Conservation (phyloP, 1,140 invertebrate species). For the Asobara japonica region DNA sequence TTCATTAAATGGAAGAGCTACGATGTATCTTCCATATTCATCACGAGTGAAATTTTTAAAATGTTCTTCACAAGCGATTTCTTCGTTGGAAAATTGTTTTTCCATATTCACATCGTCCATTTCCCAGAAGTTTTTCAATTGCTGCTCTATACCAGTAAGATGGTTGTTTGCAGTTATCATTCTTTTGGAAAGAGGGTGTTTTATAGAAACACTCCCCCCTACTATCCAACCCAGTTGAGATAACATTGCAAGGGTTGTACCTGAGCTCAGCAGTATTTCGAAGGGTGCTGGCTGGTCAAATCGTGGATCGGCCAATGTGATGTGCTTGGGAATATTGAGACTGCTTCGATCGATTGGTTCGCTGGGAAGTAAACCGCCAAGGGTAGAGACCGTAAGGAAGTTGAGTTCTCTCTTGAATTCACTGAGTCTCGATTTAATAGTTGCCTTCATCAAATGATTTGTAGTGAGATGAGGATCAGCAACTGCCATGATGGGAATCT, state of each 20-base stretch:
- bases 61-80: neutral
- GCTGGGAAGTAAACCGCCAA: neutral
- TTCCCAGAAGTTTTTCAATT: constrained; percentile 1
- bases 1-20: no score
- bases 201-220: neutral
- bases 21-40: neutral
- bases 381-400: neutral
- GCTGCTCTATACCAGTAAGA: neutral
- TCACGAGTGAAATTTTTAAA: constrained; percentile 17
- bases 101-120: neutral
- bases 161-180: neutral
- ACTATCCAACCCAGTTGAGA: neutral
- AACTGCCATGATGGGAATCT: neutral
- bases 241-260: neutral
- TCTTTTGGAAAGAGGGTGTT: neutral
- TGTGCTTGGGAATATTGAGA: neutral
- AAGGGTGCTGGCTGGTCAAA: neutral
- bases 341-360: neutral
- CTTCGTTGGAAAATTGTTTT: neutral
- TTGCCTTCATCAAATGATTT: neutral
- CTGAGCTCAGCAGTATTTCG: neutral
- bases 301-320: neutral
- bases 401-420: neutral
- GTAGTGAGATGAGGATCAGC: neutral
- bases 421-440: neutral